phyloP scores from a whole-genome alignment of 2,797 vertebrate species.

The Florisuga fusca region DNA sequence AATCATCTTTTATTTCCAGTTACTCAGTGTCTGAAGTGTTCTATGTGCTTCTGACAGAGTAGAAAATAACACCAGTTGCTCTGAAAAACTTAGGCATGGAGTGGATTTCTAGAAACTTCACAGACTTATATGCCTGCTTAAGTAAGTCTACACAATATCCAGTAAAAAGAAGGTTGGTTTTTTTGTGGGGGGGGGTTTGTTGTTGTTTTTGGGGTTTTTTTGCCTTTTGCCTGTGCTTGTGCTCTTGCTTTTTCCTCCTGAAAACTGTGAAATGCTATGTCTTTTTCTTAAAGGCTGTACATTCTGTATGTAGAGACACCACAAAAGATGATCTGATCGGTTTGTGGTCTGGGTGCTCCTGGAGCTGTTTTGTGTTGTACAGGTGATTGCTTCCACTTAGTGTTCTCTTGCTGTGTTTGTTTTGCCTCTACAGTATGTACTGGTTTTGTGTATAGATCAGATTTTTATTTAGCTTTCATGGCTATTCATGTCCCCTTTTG shows the following conservation, averaged over 20 bases:
- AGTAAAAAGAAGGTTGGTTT: no score
- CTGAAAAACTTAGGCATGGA: not conserved
- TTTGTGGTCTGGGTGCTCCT: not conserved
- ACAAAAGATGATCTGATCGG: not conserved
- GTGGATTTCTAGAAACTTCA: not conserved
- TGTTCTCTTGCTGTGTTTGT: not conserved
- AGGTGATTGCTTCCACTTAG: not conserved
- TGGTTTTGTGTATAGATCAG: not conserved
- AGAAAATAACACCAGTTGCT: not conserved
- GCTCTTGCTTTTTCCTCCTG: not conserved
- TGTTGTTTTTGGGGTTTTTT: no score
- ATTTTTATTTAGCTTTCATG: not conserved
- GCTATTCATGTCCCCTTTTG: not conserved
- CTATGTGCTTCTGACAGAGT: fast-evolving
- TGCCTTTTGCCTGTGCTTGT: no score
- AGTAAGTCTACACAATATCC: not conserved
- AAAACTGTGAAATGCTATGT: not conserved
- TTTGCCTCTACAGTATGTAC: not conserved
- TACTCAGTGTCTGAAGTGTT: not conserved
- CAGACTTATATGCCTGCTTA: not conserved
- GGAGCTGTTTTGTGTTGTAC: not conserved
- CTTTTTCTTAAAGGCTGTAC: not conserved
- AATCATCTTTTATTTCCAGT: not conserved
- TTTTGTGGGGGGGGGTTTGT: no score
- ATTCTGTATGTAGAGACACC: not conserved